phyloP scores from a whole-genome alignment of 2,888 invertebrate genomes.

The Molanna angustata region DNA sequence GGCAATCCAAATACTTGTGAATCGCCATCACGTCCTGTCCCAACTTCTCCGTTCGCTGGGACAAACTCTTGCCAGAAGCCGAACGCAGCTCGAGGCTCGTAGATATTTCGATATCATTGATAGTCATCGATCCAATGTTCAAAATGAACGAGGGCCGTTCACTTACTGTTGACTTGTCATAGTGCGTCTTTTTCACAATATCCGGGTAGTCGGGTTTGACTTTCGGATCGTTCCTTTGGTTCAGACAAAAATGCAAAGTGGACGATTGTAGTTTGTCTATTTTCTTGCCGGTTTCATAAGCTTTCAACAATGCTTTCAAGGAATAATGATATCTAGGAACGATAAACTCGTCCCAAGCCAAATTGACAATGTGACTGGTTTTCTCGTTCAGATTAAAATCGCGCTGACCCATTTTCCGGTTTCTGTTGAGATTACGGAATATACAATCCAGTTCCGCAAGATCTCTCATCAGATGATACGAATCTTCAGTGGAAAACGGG shows the following conservation, averaged over 20 bases:
- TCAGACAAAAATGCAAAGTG: slow-evolving; percentile 47
- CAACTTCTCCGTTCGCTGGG: slow-evolving; percentile 37
- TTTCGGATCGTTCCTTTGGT: slow-evolving; percentile 50
- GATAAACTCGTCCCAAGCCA: slow-evolving; percentile 66
- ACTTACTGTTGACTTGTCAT: slow-evolving; percentile 39
- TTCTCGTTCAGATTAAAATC: slow-evolving; percentile 45
- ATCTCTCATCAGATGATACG: slow-evolving; percentile 47
- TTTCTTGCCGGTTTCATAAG: slow-evolving; percentile 50
- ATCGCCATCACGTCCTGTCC: slow-evolving; percentile 45
- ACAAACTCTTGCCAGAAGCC: slow-evolving; percentile 16
- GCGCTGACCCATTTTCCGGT: slow-evolving; percentile 37
- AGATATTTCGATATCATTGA: slow-evolving; percentile 44
- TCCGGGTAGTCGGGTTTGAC: slow-evolving; percentile 46
- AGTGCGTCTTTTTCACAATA: slow-evolving; percentile 51
- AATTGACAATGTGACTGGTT: slow-evolving; percentile 53
- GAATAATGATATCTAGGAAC: slow-evolving; percentile 58
- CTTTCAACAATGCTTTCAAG: slow-evolving; percentile 53
- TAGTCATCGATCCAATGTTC: slow-evolving; percentile 44
- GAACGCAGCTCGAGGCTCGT: slow-evolving; percentile 26
- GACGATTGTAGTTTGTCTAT: slow-evolving; percentile 42
- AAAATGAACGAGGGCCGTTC: slow-evolving; percentile 32
- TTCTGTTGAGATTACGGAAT: slow-evolving; percentile 57
- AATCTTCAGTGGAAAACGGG: slow-evolving; percentile 55
- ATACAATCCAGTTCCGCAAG: slow-evolving; percentile 65
- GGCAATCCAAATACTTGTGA: slow-evolving; percentile 52